A percentile compares a stretch with the other conserved stretches of the same genome.
These are phyloP conservation scores for Sphinx pinastri DNA, from an alignment of 2,888 invertebrate species.

Conservation along the genomic window DNA sequence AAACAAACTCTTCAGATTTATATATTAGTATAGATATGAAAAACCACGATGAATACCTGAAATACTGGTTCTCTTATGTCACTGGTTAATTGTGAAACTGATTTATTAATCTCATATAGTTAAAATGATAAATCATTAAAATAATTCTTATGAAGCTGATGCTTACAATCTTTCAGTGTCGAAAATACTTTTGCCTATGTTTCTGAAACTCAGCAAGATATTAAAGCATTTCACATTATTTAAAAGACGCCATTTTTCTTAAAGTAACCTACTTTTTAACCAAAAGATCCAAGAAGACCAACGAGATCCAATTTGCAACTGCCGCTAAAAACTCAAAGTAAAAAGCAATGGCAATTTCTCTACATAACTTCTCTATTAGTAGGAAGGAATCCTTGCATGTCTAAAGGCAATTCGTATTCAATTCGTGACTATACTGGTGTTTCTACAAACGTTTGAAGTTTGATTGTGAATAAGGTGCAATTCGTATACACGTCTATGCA, in stretches of 20 bases:
- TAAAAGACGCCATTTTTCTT: no score
- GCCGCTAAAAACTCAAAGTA: neutral
- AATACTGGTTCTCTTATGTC: no score
- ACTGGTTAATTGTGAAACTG: no score
- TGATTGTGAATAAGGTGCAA: constrained; percentile 50
- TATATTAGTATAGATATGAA: no score
- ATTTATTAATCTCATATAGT: no score
- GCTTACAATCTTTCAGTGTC: neutral
- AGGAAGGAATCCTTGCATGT: constrained; percentile 59
- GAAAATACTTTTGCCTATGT: no score
- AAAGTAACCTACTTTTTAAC: neutral
- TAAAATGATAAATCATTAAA: neutral
- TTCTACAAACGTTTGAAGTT: constrained; percentile 65
- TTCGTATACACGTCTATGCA: neutral
- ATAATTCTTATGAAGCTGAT: neutral
- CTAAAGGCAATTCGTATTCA: constrained; percentile 65
- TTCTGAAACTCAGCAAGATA: no score
- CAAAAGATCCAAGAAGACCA: neutral
- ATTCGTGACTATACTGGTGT: constrained; percentile 72
- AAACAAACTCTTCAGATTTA: no score
- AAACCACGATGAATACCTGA: no score
- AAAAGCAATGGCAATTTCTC: constrained; percentile 7
- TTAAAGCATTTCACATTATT: no score
- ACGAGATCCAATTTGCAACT: neutral
- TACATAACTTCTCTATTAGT: constrained; percentile 13